Conservation (phyloP, 1,140 invertebrate species). For the Drosophila prosaltans region DNA sequence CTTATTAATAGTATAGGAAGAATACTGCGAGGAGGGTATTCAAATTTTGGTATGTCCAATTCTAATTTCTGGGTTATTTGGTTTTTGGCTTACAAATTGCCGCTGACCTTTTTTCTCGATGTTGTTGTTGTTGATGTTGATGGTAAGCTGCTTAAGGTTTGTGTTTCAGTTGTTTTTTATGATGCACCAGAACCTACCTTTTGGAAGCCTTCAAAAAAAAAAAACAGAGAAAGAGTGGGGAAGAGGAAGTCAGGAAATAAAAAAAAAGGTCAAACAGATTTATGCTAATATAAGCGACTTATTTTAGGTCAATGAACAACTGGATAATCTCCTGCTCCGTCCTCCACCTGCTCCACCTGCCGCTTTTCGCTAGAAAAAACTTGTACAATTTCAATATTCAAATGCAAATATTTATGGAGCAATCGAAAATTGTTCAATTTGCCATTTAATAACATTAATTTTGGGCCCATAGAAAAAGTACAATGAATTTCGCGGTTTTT, state of each 20-base stretch:
- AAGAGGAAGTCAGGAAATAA: neutral
- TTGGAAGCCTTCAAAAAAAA: neutral
- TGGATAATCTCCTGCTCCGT: neutral
- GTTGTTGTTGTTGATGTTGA: neutral
- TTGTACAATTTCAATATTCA: neutral
- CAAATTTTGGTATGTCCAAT: neutral
- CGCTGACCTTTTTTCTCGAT: neutral
- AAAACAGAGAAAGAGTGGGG: neutral
- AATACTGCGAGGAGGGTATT: neutral
- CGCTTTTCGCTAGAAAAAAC: neutral
- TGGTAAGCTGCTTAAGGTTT: constrained; percentile 8
- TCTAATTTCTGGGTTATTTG: neutral
- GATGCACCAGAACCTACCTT: neutral
- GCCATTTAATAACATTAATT: neutral
- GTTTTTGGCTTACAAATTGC: neutral
- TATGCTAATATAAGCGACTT: constrained; percentile 11
- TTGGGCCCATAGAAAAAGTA: neutral
- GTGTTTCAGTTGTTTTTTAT: neutral
- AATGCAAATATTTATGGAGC: constrained; percentile 9
- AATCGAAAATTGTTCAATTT: constrained; percentile 6
- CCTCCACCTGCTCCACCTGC: neutral
- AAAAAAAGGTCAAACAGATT: constrained; percentile 11
- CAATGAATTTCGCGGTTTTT: neutral
- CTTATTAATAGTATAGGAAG: too few relatives aligned
- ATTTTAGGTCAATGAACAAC: constrained; percentile 7